These are phyloP conservation scores for Podotricha telesiphe DNA, from an alignment of 2,888 invertebrate species.

Conservation along the genomic window DNA sequence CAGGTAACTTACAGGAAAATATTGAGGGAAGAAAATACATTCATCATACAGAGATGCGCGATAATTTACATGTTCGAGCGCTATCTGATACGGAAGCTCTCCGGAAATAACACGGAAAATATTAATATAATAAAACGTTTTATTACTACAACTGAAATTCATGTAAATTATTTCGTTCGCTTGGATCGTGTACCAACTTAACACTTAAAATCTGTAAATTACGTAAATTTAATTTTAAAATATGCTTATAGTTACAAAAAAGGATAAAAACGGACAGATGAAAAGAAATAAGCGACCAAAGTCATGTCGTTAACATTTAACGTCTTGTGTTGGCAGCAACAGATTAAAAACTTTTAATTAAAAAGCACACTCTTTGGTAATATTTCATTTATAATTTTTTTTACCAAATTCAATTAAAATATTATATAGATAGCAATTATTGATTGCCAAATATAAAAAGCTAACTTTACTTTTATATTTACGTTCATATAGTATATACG, in stretches of 20 bases:
- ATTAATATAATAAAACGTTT: conserved; percentile 26
- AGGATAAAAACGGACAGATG: background rate
- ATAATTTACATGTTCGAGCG: conserved; percentile 40
- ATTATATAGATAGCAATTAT: background rate
- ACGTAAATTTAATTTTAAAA: background rate
- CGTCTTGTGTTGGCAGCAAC: conserved; percentile 28
- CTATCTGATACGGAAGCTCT: conserved; percentile 23
- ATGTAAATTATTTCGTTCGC: background rate
- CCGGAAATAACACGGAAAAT: conserved; percentile 22
- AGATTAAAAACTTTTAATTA: conserved; percentile 41
- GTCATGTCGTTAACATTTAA: conserved; percentile 30
- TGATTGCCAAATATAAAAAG: no score
- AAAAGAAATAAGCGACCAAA: conserved; percentile 22
- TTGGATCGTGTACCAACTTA: background rate
- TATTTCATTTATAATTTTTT: conserved; percentile 8
- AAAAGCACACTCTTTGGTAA: conserved; percentile 31
- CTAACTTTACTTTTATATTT: no score
- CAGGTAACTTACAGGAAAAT: conserved; percentile 24
- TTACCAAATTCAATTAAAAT: conserved; percentile 7
- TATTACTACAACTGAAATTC: background rate
- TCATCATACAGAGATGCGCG: conserved; percentile 38
- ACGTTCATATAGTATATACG: background rate
- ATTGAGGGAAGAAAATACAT: conserved; percentile 41
- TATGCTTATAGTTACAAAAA: background rate
- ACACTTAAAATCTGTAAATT: background rate